Evolutionary conservation across 2,113 vertebrate genomes (phyloP), one percentile per base, ranked within the genome.

Genomic region (Sylvia atricapilla): DNA sequence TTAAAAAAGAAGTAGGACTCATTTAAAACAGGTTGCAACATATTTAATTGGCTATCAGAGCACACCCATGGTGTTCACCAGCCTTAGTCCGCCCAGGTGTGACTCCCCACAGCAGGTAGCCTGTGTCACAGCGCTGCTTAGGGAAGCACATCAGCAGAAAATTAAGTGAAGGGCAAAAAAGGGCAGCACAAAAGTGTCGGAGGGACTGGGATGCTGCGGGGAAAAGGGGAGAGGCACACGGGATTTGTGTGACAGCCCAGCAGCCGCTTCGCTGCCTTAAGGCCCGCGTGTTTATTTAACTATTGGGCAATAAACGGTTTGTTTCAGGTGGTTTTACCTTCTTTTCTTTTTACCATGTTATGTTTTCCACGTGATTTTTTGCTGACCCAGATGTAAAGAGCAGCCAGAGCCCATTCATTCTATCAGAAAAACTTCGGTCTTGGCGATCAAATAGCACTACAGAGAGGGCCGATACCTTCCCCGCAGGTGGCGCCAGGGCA

Each of bases 81-180:
- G 4, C 10, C 11, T 28, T 16, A 11, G 25, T 58, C 7, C 31
- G 30, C 10, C 31, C 18, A 2, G 62, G 43, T 1, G 8, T 1
- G 27, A 12, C 86, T 13, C 22, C 72, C 37, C 14, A 3, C 33
- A 49, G 47, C 47, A 24, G 27, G 50, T 67, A 66, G 50, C 66
- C 55, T 0, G 5, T 8, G 25, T 10, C 15, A 30, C 14, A 5
- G n/a, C 43, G 2, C 52, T 11, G 44, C 23, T 56, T 0, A 16
- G 6, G 89, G 14, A 15, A 35, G 19, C 21, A 14, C 20, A 77
- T 8, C 59, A 7, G 41, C 64, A 69, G 11, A 35, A 94, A 44
- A 62, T 5, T 2, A 28, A n/a, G 2, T 0, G 11, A 12, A 13
- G 4, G 15, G 11, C 2, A 4, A 1, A 41, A 47, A 60, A 31